These are phyloP conservation scores for Beroe ovata DNA, from an alignment of 37 sponge, comb jelly and placozoan genomes.

Conservation along the genomic window DNA sequence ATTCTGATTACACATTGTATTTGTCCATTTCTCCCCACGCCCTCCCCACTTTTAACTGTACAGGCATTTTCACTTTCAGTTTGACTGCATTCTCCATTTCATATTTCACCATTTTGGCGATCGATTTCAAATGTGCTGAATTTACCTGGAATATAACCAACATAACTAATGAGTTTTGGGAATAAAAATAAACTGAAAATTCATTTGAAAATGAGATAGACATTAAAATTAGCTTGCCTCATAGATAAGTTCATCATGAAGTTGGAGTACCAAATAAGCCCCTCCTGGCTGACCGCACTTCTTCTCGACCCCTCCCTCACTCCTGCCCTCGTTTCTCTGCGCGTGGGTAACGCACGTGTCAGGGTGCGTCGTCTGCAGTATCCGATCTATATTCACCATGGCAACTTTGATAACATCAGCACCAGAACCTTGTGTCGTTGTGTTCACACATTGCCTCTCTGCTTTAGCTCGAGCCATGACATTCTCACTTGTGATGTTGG, in stretches of 20 bases:
- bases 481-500: conserved; percentile 74
- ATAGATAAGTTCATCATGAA: conserved; percentile 93
- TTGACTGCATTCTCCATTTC: conserved; percentile 83
- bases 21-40: conserved; percentile 80
- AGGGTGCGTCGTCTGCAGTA: conserved; percentile 24
- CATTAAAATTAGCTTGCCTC: too few species aligned
- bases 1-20: too few species aligned
- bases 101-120: conserved; percentile 73
- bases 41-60: conserved; percentile 77
- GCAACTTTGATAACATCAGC: conserved; percentile 96
- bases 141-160: conserved; percentile 55
- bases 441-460: conserved; percentile 91
- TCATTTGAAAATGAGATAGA: not conserved
- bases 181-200: not conserved
- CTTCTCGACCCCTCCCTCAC: conserved; percentile 17
- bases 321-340: conserved; percentile 13
- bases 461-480: conserved; percentile 76
- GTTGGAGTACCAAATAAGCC: conserved; percentile 80
- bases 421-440: conserved; percentile 92
- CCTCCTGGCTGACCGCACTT: not conserved
- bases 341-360: conserved; percentile 16
- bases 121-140: conserved; percentile 66
- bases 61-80: conserved; percentile 78
- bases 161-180: too few species aligned
- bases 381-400: conserved; percentile 79